Evolutionary conservation across 2,113 vertebrate species (phyloP).

Genomic region (Plecotus auritus): DNA sequence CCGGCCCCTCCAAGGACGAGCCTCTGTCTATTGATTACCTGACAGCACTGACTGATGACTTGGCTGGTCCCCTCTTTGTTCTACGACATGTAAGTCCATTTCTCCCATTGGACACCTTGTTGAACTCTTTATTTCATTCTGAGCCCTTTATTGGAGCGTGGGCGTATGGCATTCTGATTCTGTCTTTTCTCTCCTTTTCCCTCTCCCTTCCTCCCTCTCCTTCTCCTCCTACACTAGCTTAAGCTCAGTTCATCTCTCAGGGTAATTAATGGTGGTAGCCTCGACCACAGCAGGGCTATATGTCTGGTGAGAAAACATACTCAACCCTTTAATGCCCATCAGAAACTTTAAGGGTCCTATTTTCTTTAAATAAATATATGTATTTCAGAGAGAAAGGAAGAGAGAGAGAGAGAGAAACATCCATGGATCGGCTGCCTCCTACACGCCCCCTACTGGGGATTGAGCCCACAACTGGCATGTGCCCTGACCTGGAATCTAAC

Average conservation of each 20-base stretch:
- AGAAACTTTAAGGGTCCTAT: fast-evolving
- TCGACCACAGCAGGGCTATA: background rate
- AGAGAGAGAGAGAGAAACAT: too few relatives aligned
- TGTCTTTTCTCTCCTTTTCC: background rate
- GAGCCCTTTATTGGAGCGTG: background rate
- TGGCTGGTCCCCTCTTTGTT: background rate
- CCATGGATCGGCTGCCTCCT: too few relatives aligned
- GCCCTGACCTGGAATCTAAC: too few relatives aligned
- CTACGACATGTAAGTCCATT: too few relatives aligned
- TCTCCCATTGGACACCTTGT: background rate
- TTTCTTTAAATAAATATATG: background rate
- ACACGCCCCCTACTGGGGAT: too few relatives aligned
- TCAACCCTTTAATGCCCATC: background rate
- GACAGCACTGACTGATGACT: background rate
- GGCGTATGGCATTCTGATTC: background rate
- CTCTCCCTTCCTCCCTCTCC: too few relatives aligned
- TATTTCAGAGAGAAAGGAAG: too few relatives aligned
- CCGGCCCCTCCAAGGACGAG: background rate
- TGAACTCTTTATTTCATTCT: background rate
- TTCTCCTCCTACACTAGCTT: background rate
- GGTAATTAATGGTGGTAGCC: too few relatives aligned
- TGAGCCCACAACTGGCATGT: too few relatives aligned
- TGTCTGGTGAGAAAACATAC: background rate
- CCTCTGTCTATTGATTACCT: background rate
- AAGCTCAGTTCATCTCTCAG: background rate